phyloP scores from a whole-genome alignment of 2,797 vertebrate species.

The Anguilla anguilla region DNA sequence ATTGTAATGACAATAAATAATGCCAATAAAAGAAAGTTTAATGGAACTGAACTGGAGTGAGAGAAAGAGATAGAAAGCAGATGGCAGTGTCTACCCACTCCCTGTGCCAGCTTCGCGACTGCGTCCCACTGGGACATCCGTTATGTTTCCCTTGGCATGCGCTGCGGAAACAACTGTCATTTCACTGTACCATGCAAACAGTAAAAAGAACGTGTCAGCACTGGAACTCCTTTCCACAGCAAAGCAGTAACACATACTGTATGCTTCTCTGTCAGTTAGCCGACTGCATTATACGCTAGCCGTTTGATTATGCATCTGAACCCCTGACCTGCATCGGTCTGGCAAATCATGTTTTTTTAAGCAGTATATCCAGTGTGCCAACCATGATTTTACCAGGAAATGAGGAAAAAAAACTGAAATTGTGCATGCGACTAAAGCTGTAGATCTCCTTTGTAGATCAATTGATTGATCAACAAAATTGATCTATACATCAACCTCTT shows the following conservation, averaged over 20 bases:
- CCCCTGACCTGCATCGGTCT: neutral
- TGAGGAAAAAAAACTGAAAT: neutral
- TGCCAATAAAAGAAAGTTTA: slow-evolving; percentile 1
- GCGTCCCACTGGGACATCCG: neutral
- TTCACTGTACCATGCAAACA: neutral
- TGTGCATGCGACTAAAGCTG: neutral
- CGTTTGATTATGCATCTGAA: neutral
- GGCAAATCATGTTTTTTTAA: neutral
- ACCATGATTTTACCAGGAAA: neutral
- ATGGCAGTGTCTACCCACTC: neutral
- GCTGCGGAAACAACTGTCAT: neutral
- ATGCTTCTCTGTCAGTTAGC: neutral
- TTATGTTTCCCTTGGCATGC: neutral
- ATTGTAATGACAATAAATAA: slow-evolving; percentile 7
- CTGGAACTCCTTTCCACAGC: neutral
- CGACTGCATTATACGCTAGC: neutral
- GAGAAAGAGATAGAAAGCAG: neutral
- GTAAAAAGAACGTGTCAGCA: neutral
- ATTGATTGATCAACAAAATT: neutral
- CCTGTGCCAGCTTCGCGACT: neutral
- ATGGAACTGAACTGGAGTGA: slow-evolving; percentile 7
- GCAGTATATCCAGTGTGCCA: neutral
- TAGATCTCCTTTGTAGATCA: neutral
- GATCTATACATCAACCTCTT: neutral
- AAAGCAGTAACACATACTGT: neutral